Base-by-base conservation (phyloP, 2,113 vertebrate genomes). In the Anolis sagrei region DNA sequence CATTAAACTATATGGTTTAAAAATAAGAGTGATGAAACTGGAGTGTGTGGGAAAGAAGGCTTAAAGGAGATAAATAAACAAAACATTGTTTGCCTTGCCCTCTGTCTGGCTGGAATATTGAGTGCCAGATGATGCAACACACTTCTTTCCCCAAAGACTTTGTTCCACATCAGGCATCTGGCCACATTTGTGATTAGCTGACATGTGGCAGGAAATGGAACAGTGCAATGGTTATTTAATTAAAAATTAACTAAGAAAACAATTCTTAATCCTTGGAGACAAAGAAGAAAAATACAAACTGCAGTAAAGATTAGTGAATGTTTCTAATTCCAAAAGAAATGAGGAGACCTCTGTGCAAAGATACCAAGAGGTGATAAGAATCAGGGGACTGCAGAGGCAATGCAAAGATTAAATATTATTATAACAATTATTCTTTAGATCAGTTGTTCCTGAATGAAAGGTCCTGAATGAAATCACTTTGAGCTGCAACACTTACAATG, bases 81-180 rank as follows among this genome's bases (percentile, higher is more conserved):
- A 49, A 68, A 14, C 85, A 72, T 4, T 54, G 62, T 68, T 84
- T 83, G 75, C 75, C 29, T 25, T 86, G 74, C 25, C 27, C 51
- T 84, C 39, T 83, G 76, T 78, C 82, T 90, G 51, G 76, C 49
- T 84, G 82, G 48, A 80, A 36, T 76, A 76, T 88, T 70, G 69
- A 19, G 69, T 82, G 81, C n/a, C 54, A 36, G 32, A 49, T 83
- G 74, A 83, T 83, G 66, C 85, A 23, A 81, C 32, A 13, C 18
- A 32, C 49, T n/a, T 58, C 21, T 21, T 68, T 9, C 27, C 48
- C 68, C 23, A 0, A 0, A 83, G 49, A 29, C 9, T 21, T 32
- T 1, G 81, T 91, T 66, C 88, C 25, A 7, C 48, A 75, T 19
- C 32, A 44, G 34, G 14, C 70, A 1, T 83, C 77, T 48, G 13